phyloP scores from a whole-genome alignment of 2,888 invertebrate species.

The Nephrotoma guestfalica region DNA sequence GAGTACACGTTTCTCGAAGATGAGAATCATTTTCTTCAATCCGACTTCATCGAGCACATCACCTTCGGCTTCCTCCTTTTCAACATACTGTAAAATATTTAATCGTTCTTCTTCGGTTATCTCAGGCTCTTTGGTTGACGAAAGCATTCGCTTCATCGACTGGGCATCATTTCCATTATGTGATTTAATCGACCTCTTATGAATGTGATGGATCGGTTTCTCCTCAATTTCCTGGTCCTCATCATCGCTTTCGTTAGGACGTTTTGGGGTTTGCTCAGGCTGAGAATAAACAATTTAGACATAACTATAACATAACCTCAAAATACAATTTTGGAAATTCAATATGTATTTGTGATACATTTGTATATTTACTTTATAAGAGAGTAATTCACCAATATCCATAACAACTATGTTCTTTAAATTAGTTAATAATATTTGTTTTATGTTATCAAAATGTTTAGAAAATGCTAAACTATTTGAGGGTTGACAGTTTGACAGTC shows the following conservation, averaged over 20 bases:
- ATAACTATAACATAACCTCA: not conserved
- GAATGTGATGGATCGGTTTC: slow-evolving; percentile 30
- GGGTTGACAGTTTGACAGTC: not conserved
- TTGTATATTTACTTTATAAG: slow-evolving; percentile 35
- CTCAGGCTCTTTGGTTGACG: slow-evolving; percentile 37
- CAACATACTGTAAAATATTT: slow-evolving; percentile 69
- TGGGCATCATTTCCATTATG: slow-evolving; percentile 13
- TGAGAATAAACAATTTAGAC: slow-evolving; percentile 25
- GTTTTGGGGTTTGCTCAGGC: slow-evolving; percentile 73
- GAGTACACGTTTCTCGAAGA: slow-evolving; percentile 87
- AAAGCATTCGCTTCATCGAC: not conserved
- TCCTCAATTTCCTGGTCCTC: slow-evolving; percentile 45
- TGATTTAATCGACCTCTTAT: slow-evolving; percentile 38
- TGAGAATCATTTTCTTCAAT: slow-evolving; percentile 74
- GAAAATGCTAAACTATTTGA: not conserved
- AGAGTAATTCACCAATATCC: slow-evolving; percentile 43
- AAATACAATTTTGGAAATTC: not conserved
- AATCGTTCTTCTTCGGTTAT: slow-evolving; percentile 59
- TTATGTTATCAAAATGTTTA: not conserved
- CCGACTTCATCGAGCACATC: slow-evolving; percentile 77
- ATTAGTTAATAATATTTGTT: too few relatives aligned
- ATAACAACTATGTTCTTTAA: slow-evolving; percentile 19
- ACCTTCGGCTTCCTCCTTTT: slow-evolving; percentile 67
- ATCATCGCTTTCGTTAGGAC: slow-evolving; percentile 40
- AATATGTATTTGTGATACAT: not conserved